A percentile compares a stretch with the other conserved stretches of the same genome.
These are phyloP conservation scores for Bufo gargarizans DNA, from an alignment of 2,113 vertebrate species.

Conservation along the genomic window DNA sequence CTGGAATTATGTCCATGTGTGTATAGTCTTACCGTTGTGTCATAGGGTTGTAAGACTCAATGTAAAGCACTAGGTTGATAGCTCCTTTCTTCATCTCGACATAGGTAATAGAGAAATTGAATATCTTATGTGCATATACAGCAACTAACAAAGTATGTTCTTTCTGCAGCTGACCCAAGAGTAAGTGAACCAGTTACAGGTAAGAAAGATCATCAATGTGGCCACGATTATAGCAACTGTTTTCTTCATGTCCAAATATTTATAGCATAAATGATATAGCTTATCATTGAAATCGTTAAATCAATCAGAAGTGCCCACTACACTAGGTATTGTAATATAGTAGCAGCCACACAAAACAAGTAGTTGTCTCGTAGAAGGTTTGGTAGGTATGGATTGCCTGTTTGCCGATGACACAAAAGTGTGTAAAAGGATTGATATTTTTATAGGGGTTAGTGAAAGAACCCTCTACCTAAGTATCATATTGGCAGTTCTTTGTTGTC, in stretches of 20 bases:
- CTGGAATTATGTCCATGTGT: slow-evolving; percentile 3
- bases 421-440: no score
- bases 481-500: no score
- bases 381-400: no score
- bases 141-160: slow-evolving; percentile 46
- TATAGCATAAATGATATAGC: background rate
- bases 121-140: background rate
- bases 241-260: background rate
- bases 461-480: no score
- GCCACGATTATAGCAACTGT: background rate
- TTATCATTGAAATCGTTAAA: no score
- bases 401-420: no score
- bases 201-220: slow-evolving; percentile 61
- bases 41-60: slow-evolving; percentile 4
- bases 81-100: background rate
- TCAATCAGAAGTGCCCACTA: no score
- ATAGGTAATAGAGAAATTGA: background rate
- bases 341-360: no score
- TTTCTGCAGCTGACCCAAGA: slow-evolving; percentile 86
- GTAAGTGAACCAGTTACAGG: slow-evolving; percentile 89
- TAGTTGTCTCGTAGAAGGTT: no score
- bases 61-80: background rate
- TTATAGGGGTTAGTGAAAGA: no score
- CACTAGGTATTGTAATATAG: no score
- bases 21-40: background rate